These are phyloP conservation scores for Anarhynchus alexandrinus DNA, from an alignment of 2,113 vertebrate species.

Conservation along the genomic window DNA sequence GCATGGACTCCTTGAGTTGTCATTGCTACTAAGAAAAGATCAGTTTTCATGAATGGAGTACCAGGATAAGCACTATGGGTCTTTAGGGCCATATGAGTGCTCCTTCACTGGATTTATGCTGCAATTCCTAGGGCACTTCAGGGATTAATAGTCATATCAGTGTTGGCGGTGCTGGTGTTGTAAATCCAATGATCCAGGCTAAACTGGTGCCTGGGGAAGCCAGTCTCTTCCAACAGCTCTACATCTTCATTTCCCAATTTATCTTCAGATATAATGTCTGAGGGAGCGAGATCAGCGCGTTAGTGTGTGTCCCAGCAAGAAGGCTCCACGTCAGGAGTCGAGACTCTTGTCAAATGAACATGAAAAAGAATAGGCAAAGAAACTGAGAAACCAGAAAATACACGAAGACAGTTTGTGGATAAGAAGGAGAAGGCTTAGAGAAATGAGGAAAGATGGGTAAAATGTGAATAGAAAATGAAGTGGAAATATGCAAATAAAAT, in stretches of 20 bases:
- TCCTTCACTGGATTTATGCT: slow-evolving; percentile 45
- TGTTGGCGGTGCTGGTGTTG: slow-evolving; percentile 1
- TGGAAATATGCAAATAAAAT: not conserved
- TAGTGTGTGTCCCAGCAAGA: not conserved
- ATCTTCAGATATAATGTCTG: not conserved
- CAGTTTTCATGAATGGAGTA: slow-evolving; percentile 29
- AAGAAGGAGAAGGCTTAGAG: not conserved
- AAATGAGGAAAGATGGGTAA: not conserved
- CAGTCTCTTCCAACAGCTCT: slow-evolving; percentile 31
- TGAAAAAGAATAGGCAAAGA: not conserved
- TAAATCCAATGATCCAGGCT: slow-evolving; percentile 67
- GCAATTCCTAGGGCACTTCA: slow-evolving; percentile 25
- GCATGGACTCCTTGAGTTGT: slow-evolving; percentile 11
- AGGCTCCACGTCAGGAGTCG: rapidly evolving
- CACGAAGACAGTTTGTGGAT: not conserved
- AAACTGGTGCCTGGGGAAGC: slow-evolving; percentile 21
- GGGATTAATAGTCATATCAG: slow-evolving; percentile 47
- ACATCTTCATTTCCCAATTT: slow-evolving; percentile 48
- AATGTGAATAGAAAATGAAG: not conserved
- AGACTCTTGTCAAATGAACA: not conserved
- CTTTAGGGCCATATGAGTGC: slow-evolving; percentile 27
- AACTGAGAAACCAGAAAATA: not conserved
- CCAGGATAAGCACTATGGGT: not conserved
- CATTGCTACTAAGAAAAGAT: not conserved
- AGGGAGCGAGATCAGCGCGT: rapidly evolving